These are phyloP conservation scores for Halictus rubicundus DNA, from an alignment of 1,140 invertebrate species.

Conservation along the genomic window DNA sequence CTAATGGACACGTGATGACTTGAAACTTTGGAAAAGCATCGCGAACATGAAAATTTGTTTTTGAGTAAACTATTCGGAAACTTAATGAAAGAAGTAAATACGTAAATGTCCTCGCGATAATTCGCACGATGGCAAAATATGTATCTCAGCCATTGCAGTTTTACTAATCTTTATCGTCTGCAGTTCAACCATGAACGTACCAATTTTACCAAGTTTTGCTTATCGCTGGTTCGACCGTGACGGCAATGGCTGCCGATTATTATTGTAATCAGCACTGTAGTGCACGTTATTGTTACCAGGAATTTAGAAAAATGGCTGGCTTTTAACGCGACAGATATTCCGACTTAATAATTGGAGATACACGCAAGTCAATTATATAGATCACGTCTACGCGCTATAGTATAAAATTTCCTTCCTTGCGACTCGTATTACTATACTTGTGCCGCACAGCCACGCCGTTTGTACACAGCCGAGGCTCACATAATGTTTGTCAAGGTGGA, in stretches of 20 bases:
- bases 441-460: neutral
- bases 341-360: no score
- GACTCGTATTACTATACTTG: constrained; percentile 5
- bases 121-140: neutral
- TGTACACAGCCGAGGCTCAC: constrained; percentile 57
- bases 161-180: neutral
- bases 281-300: neutral
- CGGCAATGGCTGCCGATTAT: neutral
- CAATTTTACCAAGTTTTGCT: neutral
- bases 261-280: neutral
- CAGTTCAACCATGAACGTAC: neutral
- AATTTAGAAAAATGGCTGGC: neutral
- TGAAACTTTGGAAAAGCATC: no score
- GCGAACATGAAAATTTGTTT: no score
- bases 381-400: no score
- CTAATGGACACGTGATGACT: no score
- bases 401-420: constrained; percentile 34
- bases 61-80: neutral
- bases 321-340: neutral
- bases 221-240: neutral
- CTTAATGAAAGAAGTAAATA: no score
- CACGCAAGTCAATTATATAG: no score
- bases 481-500: constrained; percentile 71
- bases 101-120: no score
- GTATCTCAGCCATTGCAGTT: neutral